Evolutionary conservation across 2,888 invertebrate species (phyloP), one percentile per base, ranked within the genome.

Genomic region (Lordiphosa fenestrarum): DNA sequence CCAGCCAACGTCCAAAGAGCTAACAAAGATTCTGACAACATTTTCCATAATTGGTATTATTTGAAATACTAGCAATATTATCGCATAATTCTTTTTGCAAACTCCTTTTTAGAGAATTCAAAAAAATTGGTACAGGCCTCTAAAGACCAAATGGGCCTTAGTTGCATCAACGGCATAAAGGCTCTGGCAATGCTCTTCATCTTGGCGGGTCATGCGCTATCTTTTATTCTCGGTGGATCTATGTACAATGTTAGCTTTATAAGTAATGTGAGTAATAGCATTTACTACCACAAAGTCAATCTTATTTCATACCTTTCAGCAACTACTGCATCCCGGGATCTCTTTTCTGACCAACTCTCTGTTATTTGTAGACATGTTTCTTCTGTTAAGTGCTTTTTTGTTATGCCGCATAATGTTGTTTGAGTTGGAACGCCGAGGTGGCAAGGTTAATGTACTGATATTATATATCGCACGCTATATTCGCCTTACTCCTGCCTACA

Each of bases 401-500:
- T 92, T 94, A 88, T 91, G 92, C 69, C 91, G 93, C 56, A 90
- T 94, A n/a, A 88, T 94, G 1, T 89, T 94, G 3, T 88, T 92
- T 15, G 94, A 94, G 86, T 86, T 94, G 65, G 93, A 94, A 71
- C 93, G 93, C 84, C 90, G 93, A 63, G 90, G 91, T 66, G 93
- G 93, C 25, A 91, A 86, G 41, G 77, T 94, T 4, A 94, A 94
- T 87, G 89, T 94, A 58, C 71, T 92, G 25, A 87, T 92, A 3
- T 90, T 94, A 21, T 91, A 94, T 74, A 83, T 93, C 49, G 93
- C 92, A 58, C 91, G 94, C 66, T 94, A 94, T 84, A 91, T 94
- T 62, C 92, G 94, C 73, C 91, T 95, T 64, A 95, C 95, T 9
- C 95, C 95, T 46, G 93, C 94, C 0, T 95, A 95, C 77, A 84